Base-by-base conservation (phyloP, 1,140 invertebrate genomes). In the Danaus plexippus region DNA sequence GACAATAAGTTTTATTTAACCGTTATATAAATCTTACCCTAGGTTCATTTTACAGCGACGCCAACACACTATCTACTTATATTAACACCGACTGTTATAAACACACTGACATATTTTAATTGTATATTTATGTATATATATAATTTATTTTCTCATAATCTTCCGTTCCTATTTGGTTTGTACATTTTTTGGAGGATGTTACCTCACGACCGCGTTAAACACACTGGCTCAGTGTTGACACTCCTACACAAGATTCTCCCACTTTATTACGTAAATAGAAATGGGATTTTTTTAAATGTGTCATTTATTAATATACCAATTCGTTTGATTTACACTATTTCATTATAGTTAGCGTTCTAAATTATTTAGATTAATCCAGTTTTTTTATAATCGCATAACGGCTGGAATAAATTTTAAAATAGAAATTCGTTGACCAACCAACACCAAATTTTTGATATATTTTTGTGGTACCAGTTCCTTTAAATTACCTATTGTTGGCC, bases 71-170 rank as follows among this genome's bases (percentile, higher is more conserved):
- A 62, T 45, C 59, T 61, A 61, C 53, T 45, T 55, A 52, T 42
- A 47, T 54, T 58, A 54, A 57, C 66, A 68, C 66, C 61, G 57
- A 53, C 59, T 61, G 69, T 71, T 71, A 71, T 71, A 69, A 71
- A 45, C 49, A 41, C 47, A 56, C 52, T 59, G 61, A 69, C 61
- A 71, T 71, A 61, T 61, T 71, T 65, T 65, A 52, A 43, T 61
- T 53, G 45, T 43, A 15, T 57, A 52, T 52, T 56, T 55, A 32
- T 51, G 48, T 61, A 54, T 59, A 43, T 51, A 52, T 58, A 32
- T 49, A 60, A 15, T 15, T 52, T 53, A 49, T 62, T 65, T 69
- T 60, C 63, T 66, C 63, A 69, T 18, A 52, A 51, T 65, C 63
- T 58, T 54, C 45, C 52, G 43, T 43, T 51, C 42, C 55, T 56